Conservation (phyloP, 2,113 vertebrate species). For the Apodemus speciosus region DNA sequence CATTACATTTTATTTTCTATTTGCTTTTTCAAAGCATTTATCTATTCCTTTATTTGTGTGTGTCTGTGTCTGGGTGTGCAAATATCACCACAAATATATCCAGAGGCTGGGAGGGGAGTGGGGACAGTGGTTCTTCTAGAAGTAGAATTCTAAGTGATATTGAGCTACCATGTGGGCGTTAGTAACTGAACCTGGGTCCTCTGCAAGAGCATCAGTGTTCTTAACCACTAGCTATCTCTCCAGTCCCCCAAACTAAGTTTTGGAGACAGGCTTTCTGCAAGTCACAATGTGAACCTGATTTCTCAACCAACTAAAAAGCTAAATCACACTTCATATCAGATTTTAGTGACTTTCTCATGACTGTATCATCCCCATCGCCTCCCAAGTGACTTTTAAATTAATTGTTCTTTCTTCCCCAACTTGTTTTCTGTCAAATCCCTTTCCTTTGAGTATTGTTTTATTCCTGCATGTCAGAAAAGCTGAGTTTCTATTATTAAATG, state of each 20-base stretch:
- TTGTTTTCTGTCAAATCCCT: conserved; percentile 44
- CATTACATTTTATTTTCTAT: conserved; percentile 24
- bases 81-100: too few relatives aligned
- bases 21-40: not conserved
- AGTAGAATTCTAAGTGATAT: not conserved
- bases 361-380: conserved; percentile 51
- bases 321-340: conserved; percentile 61
- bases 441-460: conserved; percentile 56
- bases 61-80: not conserved
- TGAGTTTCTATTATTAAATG: conserved; percentile 55
- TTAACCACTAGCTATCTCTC: not conserved
- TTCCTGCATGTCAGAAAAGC: conserved; percentile 11
- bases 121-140: not conserved
- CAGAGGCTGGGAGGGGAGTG: not conserved
- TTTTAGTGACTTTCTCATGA: conserved; percentile 59
- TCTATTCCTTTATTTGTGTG: not conserved
- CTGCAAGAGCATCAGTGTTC: too few relatives aligned
- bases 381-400: conserved; percentile 65
- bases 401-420: conserved; percentile 45
- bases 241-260: conserved; percentile 14
- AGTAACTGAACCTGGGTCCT: not conserved
- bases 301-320: conserved; percentile 45
- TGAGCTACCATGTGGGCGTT: not conserved
- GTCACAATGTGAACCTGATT: conserved; percentile 43
- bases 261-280: conserved; percentile 44